These are phyloP conservation scores for Fistularia commersonii DNA, from an alignment of 2,797 vertebrate genomes.

Conservation along the genomic window DNA sequence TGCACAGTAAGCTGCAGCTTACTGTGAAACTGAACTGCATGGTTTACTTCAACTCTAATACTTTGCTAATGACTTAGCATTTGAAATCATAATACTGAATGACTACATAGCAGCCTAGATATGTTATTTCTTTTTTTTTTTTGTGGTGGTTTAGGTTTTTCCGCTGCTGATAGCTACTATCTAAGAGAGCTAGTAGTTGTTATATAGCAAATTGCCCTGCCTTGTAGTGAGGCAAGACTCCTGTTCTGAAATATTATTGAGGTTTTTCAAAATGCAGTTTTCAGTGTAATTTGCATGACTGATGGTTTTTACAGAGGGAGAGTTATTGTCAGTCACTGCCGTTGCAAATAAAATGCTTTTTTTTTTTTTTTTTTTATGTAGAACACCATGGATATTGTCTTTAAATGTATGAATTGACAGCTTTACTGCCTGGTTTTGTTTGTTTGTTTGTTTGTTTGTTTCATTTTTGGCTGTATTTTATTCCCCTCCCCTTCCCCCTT, in stretches of 20 bases:
- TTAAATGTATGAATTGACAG: too few relatives aligned
- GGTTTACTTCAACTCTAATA: constrained; percentile 30
- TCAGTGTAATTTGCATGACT: constrained; percentile 47
- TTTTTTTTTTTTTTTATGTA: constrained; percentile 48
- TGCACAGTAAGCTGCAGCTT: constrained; percentile 19
- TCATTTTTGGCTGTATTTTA: constrained; percentile 50
- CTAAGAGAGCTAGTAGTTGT: constrained; percentile 23
- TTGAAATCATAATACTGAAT: constrained; percentile 35
- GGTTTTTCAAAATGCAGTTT: constrained; percentile 24
- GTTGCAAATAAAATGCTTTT: constrained; percentile 40
- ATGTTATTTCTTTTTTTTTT: constrained; percentile 5
- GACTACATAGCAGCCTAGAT: constrained; percentile 15
- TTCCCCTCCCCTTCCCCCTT: constrained; percentile 13
- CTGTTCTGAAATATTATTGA: constrained; percentile 27
- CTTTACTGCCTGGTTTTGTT: constrained; percentile 47
- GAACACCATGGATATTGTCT: too few relatives aligned
- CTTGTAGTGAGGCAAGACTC: too few relatives aligned
- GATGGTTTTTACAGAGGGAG: constrained; percentile 35
- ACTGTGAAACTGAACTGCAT: constrained; percentile 25
- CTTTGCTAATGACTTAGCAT: constrained; percentile 26
- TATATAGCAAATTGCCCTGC: constrained; percentile 6
- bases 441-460: too few relatives aligned
- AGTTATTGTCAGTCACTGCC: constrained; percentile 11
- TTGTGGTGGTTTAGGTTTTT: constrained; percentile 18
- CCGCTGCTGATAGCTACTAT: constrained; percentile 30